Evolutionary conservation across 2,888 invertebrate genomes (phyloP), one percentile per base, ranked within the genome.

Genomic region (Oligia latruncula): DNA sequence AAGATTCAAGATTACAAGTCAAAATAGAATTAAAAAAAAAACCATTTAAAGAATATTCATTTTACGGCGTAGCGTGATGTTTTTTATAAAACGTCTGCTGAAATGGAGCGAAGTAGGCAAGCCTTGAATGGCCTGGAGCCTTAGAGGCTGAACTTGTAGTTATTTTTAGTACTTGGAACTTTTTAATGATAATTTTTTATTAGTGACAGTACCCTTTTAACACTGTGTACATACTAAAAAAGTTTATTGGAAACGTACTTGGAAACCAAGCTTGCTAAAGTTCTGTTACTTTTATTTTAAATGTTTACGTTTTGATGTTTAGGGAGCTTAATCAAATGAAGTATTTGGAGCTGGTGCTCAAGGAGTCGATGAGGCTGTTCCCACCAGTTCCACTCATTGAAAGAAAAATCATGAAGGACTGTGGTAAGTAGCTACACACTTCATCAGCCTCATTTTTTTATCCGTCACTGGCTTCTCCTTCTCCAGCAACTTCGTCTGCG

Each of bases 331-430:
- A 95, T 74, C 92, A 97, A 80, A 97, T 97, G 97, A 97, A 96
- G 89, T 97, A 97, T 88, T 92, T 97, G 83, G 97, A 97, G 74
- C 86, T 95, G 66, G 96, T 97, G 0, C 96, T 97, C 67, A 97
- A 97, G 85, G 97, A 97, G 90, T 91, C 96, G 0, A 92, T 97
- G 62, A 91, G 97, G 15, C 84, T 97, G 29, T 97, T 95, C 85
- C 97, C 97, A 0, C 94, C 97, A 0, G 97, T 97, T 4, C 97
- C 97, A 4, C 77, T 97, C 0, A 96, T 96, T 77, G 95, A 94
- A 83, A 92, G 97, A 83, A 83, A 90, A 64, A 89, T 96, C 0
- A 91, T 90, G 1, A 93, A 95, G 83, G 97, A 97, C 68, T 90
- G 91, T n/a, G 92, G 95, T 95, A 81, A 90, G 92, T 82, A 29